Percentiles rank a stretch among this genome's conserved stretches.
These are phyloP conservation scores for Antechinus flavipes DNA, from an alignment of 2,113 vertebrate genomes.

Conservation along the genomic window DNA sequence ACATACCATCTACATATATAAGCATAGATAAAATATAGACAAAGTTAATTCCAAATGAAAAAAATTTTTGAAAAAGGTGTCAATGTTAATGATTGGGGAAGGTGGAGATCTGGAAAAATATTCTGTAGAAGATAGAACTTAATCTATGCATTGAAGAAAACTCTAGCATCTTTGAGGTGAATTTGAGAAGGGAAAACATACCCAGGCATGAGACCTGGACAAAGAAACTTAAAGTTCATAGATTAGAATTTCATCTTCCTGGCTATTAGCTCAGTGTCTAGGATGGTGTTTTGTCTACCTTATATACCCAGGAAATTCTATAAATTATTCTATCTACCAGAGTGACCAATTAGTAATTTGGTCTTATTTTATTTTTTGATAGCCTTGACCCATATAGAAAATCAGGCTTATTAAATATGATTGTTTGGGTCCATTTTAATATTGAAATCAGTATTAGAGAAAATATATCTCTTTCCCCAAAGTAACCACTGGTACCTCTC, in stretches of 20 bases:
- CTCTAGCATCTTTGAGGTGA: not conserved
- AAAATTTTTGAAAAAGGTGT: not conserved
- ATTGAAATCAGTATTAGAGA: not conserved
- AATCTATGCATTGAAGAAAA: not conserved
- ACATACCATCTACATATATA: not conserved
- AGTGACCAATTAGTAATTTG: not conserved
- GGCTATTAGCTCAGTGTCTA: not conserved
- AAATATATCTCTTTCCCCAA: not conserved
- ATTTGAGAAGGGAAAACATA: not conserved
- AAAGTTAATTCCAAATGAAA: not conserved
- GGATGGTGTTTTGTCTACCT: not conserved
- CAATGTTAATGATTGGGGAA: not conserved
- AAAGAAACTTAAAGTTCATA: not conserved
- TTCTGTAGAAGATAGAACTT: not conserved
- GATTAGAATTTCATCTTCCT: not conserved
- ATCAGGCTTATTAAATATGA: not conserved
- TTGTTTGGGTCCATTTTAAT: not conserved
- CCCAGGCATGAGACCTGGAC: not conserved
- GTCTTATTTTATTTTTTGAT: not conserved
- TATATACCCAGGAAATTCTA: not conserved
- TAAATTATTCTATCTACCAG: not conserved
- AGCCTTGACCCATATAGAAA: not conserved
- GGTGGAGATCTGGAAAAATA: not conserved
- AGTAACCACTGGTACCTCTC: not conserved
- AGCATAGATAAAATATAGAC: not conserved